These are phyloP conservation scores for Agrochola lota DNA, from an alignment of 2,888 invertebrate species.

Conservation along the genomic window DNA sequence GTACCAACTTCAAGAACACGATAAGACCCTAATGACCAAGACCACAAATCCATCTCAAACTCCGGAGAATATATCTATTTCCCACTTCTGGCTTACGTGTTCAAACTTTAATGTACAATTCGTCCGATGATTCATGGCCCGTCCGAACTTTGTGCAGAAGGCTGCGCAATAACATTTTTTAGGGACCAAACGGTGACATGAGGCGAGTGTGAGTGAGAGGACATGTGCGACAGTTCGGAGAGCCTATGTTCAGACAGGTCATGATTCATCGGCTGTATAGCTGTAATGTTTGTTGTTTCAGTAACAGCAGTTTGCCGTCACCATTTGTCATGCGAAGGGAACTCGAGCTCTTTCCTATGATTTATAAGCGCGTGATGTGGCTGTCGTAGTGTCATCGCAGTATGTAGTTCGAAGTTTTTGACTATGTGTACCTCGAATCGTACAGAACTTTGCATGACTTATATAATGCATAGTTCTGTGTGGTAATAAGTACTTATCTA, in stretches of 20 bases:
- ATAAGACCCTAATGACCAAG: neutral
- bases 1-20: neutral
- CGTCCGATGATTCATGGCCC: neutral
- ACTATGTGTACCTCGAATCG: neutral
- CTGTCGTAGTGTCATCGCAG: neutral
- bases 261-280: neutral
- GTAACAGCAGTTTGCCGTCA: constrained; percentile 28
- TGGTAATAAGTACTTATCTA: too few relatives aligned
- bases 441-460: neutral
- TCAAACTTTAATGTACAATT: constrained; percentile 23
- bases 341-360: neutral
- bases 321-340: constrained; percentile 29
- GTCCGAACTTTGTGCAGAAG: neutral
- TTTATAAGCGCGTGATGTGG: constrained; percentile 10
- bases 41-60: constrained; percentile 1
- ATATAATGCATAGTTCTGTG: too few relatives aligned
- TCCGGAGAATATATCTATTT: neutral
- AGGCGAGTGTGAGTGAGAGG: neutral
- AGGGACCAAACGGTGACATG: neutral
- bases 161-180: too few relatives aligned
- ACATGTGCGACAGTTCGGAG: neutral
- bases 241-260: neutral
- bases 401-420: neutral
- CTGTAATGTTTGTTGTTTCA: constrained; percentile 53
- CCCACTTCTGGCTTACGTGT: constrained; percentile 14